Base-by-base conservation (phyloP, 1,140 invertebrate species). In the Micrasema minimum region DNA sequence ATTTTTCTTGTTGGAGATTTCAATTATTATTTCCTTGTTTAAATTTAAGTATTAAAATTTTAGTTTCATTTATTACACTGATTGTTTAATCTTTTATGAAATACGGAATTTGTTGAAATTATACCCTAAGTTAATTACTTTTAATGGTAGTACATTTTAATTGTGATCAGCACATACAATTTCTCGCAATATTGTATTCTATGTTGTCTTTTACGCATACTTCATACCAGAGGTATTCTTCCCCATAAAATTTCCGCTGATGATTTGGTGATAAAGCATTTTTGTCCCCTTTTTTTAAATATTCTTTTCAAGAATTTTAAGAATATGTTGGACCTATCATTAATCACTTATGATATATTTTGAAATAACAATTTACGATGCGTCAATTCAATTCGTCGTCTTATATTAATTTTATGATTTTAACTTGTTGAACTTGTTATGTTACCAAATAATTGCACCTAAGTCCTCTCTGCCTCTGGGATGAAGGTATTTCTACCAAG, bases 211-310 rank as follows among this genome's bases (percentile, higher is more conserved):
- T 59, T 1, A 11, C 18, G 10, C 55, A 22, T 41, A 59, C 55
- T 59, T 41, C 55, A 41, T 20, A 59, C 55, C 55, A 41, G 55
- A 59, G 55, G 37, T 9, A n/a, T n/a, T n/a, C n/a, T n/a, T n/a
- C n/a, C n/a, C n/a, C 37, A 18, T 31, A 7, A 16, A n/a, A 51
- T 6, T 51, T 23, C 7, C 3, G 9, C 20, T 18, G 12, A 23
- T 51, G 22, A 51, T 23, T 51, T 51, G 48, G 48, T 22, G 48
- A 51, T 16, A 46, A 4, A n/a, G n/a, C n/a, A n/a, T n/a, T n/a
- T n/a, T n/a, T n/a, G n/a, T n/a, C n/a, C n/a, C n/a, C n/a, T n/a
- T n/a, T n/a, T n/a, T n/a, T n/a, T n/a, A n/a, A n/a, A n/a, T n/a
- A n/a, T n/a, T 31, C 26, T 31, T 31, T 7, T 31, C 26, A 31